Percentiles rank a stretch among this genome's conserved stretches.
Conservation (phyloP, 2,888 invertebrate species). For the Epinotia nisella region DNA sequence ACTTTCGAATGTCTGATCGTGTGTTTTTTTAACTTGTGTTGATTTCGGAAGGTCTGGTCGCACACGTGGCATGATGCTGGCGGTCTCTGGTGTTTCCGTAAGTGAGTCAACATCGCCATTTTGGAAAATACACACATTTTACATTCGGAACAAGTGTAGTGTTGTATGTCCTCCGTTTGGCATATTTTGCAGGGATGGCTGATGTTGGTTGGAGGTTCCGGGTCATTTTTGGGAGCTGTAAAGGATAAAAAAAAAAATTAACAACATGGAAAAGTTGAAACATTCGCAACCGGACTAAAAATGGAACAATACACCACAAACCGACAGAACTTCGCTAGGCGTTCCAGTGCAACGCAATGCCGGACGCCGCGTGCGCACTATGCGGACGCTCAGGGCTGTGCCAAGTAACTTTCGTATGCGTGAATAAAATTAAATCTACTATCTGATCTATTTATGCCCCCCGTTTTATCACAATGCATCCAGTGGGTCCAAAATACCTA, state of each 20-base stretch:
- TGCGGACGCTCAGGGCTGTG: too few species aligned
- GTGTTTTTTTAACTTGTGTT: not conserved
- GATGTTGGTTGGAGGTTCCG: not conserved
- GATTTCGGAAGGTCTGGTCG: not conserved
- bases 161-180: not conserved
- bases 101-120: not conserved
- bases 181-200: not conserved
- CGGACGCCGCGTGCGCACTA: too few species aligned
- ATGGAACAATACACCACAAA: too few species aligned
- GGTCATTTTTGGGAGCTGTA: not conserved
- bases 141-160: not conserved
- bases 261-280: not conserved
- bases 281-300: too few species aligned
- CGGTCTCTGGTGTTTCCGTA: not conserved
- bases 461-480: too few species aligned
- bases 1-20: not conserved
- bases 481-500: too few species aligned
- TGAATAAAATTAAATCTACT: too few species aligned
- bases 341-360: too few species aligned
- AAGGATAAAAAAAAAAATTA: not conserved
- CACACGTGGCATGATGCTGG: not conserved
- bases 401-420: too few species aligned
- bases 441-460: too few species aligned
- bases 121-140: not conserved
- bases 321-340: too few species aligned